Base-by-base conservation (phyloP, 2,888 invertebrate species). In the Stegana nigrithorax region DNA sequence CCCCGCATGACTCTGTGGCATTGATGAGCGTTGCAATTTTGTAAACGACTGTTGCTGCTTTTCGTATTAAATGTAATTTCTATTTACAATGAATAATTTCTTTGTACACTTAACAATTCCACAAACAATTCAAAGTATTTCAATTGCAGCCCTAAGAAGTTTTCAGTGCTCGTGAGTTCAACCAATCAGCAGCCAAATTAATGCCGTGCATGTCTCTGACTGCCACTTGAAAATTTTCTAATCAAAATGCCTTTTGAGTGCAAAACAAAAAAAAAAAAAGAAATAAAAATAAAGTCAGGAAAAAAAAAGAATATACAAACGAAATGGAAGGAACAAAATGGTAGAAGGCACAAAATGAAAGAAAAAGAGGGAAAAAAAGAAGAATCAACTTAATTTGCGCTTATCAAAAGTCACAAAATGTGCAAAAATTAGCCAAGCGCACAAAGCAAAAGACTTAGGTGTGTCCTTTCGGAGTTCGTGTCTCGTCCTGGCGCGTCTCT, bases 181-280 rank as follows among this genome's bases (percentile, higher is more conserved):
- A 39, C 23, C 32, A 67, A 73, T 67, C 64, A 62, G 60, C 66
- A 65, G 65, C 62, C 26, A 66, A 70, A 67, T 65, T 60, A 57
- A 53, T 62, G 70, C 39, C 58, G 63, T 32, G 45, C 61, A n/a
- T 69, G 66, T 44, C 25, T 44, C 42, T 26, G 29, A 42, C 4
- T 44, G n/a, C 42, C 74, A 71, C 71, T 73, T 73, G 64, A 65
- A 63, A 66, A 71, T 47, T 47, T 44, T 47, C 77, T 78, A 78
- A 78, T 75, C 75, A 74, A 75, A 75, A 75, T 78, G 79, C 77
- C 77, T 78, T 76, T 78, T 76, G 73, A 75, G 74, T 76, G 75
- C 70, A 68, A 67, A 76, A 78, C 77, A 75, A 75, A 66, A 62
- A 66, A 64, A 66, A 66, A 71, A 73, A 68, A 73, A 44, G 29